phyloP scores from a whole-genome alignment of 2,888 invertebrate species.

The Tipula helvola region DNA sequence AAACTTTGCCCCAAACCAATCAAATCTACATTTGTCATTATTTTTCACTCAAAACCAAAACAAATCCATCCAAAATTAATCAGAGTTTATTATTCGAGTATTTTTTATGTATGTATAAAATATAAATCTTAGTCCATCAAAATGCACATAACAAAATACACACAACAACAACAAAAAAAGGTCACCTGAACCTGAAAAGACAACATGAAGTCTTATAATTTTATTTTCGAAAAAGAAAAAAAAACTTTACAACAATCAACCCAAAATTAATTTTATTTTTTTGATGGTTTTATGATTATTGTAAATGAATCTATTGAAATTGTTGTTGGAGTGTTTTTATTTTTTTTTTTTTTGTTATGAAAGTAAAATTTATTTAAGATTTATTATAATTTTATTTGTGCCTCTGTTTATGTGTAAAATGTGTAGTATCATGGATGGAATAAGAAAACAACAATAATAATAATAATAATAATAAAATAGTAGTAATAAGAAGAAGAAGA shows the following conservation, averaged over 20 bases:
- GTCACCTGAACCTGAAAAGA: neutral
- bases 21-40: neutral
- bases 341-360: neutral
- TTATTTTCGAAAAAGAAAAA: neutral
- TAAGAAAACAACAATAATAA: neutral
- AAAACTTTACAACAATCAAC: neutral
- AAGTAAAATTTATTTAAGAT: conserved; percentile 4
- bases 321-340: neutral
- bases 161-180: neutral
- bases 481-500: neutral
- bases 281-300: conserved; percentile 4
- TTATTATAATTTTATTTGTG: conserved; percentile 4
- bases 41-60: neutral
- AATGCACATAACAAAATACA: neutral
- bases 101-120: neutral
- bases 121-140: neutral
- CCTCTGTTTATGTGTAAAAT: conserved; percentile 4
- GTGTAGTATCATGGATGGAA: neutral
- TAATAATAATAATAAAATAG: neutral
- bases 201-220: conserved; percentile 4
- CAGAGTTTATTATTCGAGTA: neutral
- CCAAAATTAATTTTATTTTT: neutral
- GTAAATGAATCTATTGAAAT: neutral
- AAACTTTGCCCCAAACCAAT: neutral
- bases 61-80: neutral